Percentiles rank a stretch among this genome's conserved stretches.
Conservation (phyloP, 2,888 invertebrate genomes). For the Platerodrilus igneus region DNA sequence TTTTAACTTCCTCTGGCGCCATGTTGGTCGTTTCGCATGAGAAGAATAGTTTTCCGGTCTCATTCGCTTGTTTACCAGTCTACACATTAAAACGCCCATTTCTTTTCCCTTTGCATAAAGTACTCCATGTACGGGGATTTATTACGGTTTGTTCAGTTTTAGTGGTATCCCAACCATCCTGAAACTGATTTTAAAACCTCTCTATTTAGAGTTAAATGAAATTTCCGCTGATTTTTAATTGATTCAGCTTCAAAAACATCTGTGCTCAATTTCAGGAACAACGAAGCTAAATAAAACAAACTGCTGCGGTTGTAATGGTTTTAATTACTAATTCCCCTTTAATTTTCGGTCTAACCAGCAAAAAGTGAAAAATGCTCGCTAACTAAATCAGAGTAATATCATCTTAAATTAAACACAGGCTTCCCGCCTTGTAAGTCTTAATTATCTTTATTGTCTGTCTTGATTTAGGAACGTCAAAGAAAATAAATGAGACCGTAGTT, state of each 20-base stretch:
- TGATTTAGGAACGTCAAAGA: no score
- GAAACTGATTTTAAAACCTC: neutral
- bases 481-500: no score
- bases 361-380: no score
- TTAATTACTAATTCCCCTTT: no score
- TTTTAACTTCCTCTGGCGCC: slow-evolving; percentile 16
- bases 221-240: slow-evolving; percentile 10
- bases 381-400: no score
- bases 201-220: neutral
- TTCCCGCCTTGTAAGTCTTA: no score
- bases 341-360: no score
- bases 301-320: no score
- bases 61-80: slow-evolving; percentile 8
- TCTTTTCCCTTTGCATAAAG: neutral
- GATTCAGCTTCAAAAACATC: slow-evolving; percentile 12
- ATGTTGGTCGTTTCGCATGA: slow-evolving; percentile 14
- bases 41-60: slow-evolving; percentile 19
- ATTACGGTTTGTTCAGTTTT: slow-evolving; percentile 5
- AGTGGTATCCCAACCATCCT: no score
- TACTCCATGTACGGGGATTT: neutral
- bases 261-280: slow-evolving; percentile 16
- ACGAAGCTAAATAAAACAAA: no score
- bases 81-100: slow-evolving; percentile 4
- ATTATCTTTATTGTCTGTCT: no score
- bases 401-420: no score